Percentiles rank a stretch among this genome's conserved stretches.
Evolutionary conservation across 2,113 vertebrate species (phyloP).

Genomic region (Jaculus jaculus): DNA sequence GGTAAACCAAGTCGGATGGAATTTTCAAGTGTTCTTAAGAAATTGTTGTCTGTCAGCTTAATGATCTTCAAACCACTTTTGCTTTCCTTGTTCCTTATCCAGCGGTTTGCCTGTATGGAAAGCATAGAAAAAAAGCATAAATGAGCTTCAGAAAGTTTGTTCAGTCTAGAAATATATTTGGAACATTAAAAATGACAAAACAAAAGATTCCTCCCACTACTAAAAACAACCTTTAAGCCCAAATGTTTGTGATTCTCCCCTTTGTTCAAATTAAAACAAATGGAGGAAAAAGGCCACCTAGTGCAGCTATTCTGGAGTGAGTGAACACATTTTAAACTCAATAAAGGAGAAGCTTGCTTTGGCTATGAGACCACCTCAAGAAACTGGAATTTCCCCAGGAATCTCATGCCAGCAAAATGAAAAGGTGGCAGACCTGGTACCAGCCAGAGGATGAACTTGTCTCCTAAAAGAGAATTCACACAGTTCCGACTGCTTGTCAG

Average conservation of each 20-base stretch:
- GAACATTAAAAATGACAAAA: conserved; percentile 5
- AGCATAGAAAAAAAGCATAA: neutral
- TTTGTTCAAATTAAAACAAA: conserved; percentile 37
- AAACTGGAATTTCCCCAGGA: too few relatives aligned
- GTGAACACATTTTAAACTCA: too few relatives aligned
- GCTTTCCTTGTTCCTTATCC: conserved; percentile 90
- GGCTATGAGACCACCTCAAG: too few relatives aligned
- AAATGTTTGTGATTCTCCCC: neutral
- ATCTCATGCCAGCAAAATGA: too few relatives aligned
- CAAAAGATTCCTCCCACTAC: neutral
- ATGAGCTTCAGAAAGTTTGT: neutral
- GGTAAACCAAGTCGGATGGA: conserved; percentile 88
- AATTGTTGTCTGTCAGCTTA: conserved; percentile 89
- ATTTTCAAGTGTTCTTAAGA: conserved; percentile 89
- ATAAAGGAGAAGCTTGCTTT: too few relatives aligned
- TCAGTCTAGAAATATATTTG: neutral
- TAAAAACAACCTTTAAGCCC: neutral
- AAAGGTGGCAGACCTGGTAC: too few relatives aligned
- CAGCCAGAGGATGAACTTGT: too few relatives aligned
- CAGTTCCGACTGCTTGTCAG: too few relatives aligned
- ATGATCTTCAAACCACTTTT: conserved; percentile 89
- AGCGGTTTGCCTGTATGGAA: conserved; percentile 87
- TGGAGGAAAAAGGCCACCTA: neutral
- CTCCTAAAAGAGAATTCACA: too few relatives aligned
- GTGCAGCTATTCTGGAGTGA: too few relatives aligned